A percentile compares a stretch with the other conserved stretches of the same genome.
phyloP scores from a whole-genome alignment of 2,888 invertebrate species.

The Epirrhoe tristata region DNA sequence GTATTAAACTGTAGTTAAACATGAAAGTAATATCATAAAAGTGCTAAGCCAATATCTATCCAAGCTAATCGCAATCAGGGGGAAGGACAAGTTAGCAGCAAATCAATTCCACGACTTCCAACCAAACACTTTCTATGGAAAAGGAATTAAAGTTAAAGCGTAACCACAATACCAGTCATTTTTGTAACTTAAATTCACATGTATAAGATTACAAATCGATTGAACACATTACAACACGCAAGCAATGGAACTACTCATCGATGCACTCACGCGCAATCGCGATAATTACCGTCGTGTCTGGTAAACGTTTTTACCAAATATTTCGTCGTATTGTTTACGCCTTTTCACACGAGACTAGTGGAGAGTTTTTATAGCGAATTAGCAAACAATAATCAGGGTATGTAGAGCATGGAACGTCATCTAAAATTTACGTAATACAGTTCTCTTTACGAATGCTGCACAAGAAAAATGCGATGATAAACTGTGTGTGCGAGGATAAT shows the following conservation, averaged over 20 bases:
- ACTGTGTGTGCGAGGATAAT: slow-evolving; percentile 39
- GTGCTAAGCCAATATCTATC: not conserved
- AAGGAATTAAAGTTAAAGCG: slow-evolving; percentile 17
- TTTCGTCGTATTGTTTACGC: slow-evolving; percentile 17
- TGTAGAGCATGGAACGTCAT: slow-evolving; percentile 62
- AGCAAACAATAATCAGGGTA: slow-evolving; percentile 58
- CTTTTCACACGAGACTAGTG: slow-evolving; percentile 54
- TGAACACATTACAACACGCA: slow-evolving; percentile 27
- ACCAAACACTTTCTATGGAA: slow-evolving; percentile 27
- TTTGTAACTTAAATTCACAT: slow-evolving; percentile 14
- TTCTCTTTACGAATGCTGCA: slow-evolving; percentile 53
- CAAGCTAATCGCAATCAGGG: not conserved
- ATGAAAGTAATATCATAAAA: not conserved
- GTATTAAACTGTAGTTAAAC: not conserved
- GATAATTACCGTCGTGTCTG: slow-evolving; percentile 21
- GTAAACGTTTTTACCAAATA: slow-evolving; percentile 28
- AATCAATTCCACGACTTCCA: slow-evolving; percentile 11
- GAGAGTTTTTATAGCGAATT: slow-evolving; percentile 50
- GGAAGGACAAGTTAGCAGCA: slow-evolving; percentile 1
- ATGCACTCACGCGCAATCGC: slow-evolving; percentile 40
- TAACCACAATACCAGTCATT: slow-evolving; percentile 6
- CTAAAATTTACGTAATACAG: slow-evolving; percentile 57
- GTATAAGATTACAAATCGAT: slow-evolving; percentile 14
- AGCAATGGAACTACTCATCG: slow-evolving; percentile 37
- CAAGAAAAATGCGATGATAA: slow-evolving; percentile 46